phyloP scores from a whole-genome alignment of 2,888 invertebrate species.

The Tetheella fluctuosa region DNA sequence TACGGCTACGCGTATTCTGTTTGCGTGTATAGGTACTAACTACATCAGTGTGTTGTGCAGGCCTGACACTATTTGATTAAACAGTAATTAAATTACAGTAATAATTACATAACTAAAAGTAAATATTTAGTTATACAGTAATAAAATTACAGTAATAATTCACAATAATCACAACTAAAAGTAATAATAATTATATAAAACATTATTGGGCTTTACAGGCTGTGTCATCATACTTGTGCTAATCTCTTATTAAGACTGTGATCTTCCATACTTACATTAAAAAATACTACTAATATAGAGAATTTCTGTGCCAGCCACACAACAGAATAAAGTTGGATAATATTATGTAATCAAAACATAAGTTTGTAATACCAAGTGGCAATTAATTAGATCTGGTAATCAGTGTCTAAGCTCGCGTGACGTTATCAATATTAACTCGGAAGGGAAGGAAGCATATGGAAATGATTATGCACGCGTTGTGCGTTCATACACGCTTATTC shows the following conservation, averaged over 20 bases:
- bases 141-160: constrained; percentile 24
- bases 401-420: not conserved
- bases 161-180: not conserved
- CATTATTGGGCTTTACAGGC: not conserved
- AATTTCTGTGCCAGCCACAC: too few species aligned
- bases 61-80: constrained; percentile 27
- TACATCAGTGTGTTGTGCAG: constrained; percentile 30
- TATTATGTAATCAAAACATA: too few species aligned
- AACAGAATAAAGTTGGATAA: too few species aligned
- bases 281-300: too few species aligned
- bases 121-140: too few species aligned
- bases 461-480: not conserved
- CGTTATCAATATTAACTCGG: not conserved
- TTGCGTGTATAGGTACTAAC: constrained; percentile 21
- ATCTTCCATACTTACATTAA: not conserved
- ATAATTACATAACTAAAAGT: too few species aligned
- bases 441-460: not conserved
- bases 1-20: constrained; percentile 30
- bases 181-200: too few species aligned
- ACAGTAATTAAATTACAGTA: constrained; percentile 22
- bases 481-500: too few species aligned
- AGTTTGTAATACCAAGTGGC: not conserved
- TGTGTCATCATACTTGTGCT: not conserved
- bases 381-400: not conserved
- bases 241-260: not conserved